phyloP scores from a whole-genome alignment of 2,888 invertebrate genomes.

The Epiblema foenella region DNA sequence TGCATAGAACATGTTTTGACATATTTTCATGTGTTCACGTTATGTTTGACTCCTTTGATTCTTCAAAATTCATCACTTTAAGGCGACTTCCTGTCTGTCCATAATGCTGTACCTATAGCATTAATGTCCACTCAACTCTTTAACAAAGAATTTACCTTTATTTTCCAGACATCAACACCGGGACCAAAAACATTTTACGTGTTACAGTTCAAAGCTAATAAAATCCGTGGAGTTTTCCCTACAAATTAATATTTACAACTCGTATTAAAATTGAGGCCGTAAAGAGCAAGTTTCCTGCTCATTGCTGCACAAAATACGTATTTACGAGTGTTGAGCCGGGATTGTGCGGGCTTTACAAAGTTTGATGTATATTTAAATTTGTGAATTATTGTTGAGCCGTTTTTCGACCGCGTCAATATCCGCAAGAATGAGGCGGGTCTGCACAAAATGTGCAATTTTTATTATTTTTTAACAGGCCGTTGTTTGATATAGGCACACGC shows the following conservation, averaged over 20 bases:
- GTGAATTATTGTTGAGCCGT: slow-evolving; percentile 2
- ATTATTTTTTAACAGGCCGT: not conserved
- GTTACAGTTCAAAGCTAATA: slow-evolving; percentile 47
- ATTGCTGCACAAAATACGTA: slow-evolving; percentile 48
- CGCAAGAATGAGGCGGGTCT: not conserved
- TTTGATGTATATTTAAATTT: slow-evolving; percentile 41
- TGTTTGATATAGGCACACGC: not conserved
- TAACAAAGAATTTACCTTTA: slow-evolving; percentile 6
- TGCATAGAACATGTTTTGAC: not conserved
- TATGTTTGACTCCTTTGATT: too few species aligned
- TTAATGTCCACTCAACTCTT: slow-evolving; percentile 1
- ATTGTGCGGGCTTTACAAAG: slow-evolving; percentile 44
- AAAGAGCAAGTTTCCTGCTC: slow-evolving; percentile 48
- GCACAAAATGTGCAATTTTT: not conserved
- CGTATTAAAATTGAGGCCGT: slow-evolving; percentile 52
- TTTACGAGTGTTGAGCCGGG: slow-evolving; percentile 53
- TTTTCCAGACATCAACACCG: slow-evolving; percentile 35
- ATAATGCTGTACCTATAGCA: too few species aligned
- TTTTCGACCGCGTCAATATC: not conserved
- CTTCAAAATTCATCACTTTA: too few species aligned
- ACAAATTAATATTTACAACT: slow-evolving; percentile 57
- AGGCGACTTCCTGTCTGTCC: too few species aligned
- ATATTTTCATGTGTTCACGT: too few species aligned
- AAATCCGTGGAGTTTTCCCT: slow-evolving; percentile 50
- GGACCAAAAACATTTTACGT: slow-evolving; percentile 49